These are phyloP conservation scores for Dexiosoma caninum DNA, from an alignment of 2,888 invertebrate species.

Conservation along the genomic window DNA sequence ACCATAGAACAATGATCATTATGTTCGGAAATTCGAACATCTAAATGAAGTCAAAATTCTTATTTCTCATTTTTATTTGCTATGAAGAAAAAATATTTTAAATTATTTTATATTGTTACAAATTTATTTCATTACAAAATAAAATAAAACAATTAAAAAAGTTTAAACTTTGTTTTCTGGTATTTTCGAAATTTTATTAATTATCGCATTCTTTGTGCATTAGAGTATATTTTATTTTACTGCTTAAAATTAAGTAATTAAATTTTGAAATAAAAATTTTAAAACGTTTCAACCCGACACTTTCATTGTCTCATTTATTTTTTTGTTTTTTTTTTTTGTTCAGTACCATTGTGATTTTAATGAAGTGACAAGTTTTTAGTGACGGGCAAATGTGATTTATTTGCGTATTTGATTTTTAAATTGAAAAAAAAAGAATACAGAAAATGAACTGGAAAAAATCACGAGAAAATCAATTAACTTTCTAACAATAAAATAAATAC, in stretches of 20 bases:
- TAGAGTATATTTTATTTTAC: neutral
- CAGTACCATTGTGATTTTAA: conserved; percentile 7
- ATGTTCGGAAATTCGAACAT: too few relatives aligned
- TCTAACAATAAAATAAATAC: conserved; percentile 51
- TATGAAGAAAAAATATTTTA: too few relatives aligned
- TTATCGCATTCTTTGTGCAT: neutral
- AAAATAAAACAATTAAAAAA: too few relatives aligned
- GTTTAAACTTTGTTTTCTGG: too few relatives aligned
- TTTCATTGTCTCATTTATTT: neutral
- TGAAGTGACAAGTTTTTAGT: conserved; percentile 40
- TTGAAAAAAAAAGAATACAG: neutral
- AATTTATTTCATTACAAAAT: too few relatives aligned
- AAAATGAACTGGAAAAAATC: conserved; percentile 32
- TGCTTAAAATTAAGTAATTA: neutral
- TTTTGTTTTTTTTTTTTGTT: neutral
- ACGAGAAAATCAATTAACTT: conserved; percentile 60
- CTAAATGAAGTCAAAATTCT: too few relatives aligned
- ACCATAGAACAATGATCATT: too few relatives aligned
- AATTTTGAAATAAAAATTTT: neutral
- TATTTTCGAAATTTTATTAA: neutral
- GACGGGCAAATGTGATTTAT: conserved; percentile 58
- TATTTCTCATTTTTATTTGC: too few relatives aligned
- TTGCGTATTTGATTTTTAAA: conserved; percentile 58
- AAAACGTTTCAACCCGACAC: neutral
- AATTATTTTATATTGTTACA: too few relatives aligned